Conservation (phyloP, 1,140 invertebrate species). For the Lamellibrachia luymesi region DNA sequence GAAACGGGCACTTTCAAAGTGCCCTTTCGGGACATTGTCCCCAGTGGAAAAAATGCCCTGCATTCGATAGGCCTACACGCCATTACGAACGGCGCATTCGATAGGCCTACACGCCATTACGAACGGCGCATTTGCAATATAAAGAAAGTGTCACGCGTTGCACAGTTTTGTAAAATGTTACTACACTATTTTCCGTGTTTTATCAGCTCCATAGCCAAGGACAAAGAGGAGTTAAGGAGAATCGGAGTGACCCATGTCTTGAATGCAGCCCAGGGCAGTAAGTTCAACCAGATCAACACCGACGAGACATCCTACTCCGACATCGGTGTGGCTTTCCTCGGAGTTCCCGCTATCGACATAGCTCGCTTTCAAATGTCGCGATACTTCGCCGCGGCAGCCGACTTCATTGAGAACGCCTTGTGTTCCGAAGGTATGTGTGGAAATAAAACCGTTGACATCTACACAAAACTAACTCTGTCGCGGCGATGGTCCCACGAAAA, state of each 20-base stretch:
- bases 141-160: not conserved
- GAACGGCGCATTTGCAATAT: too few species aligned
- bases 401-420: constrained; percentile 78
- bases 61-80: too few species aligned
- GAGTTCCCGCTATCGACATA: constrained; percentile 75
- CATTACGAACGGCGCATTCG: too few species aligned
- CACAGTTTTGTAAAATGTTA: not conserved
- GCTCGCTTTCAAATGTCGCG: constrained; percentile 73
- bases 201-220: constrained; percentile 39
- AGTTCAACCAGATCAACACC: constrained; percentile 53
- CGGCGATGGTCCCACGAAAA: too few species aligned
- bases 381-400: constrained; percentile 74
- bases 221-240: constrained; percentile 44
- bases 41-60: too few species aligned
- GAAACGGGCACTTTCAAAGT: too few species aligned
- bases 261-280: constrained; percentile 54
- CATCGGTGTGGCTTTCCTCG: constrained; percentile 73
- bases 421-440: constrained; percentile 49
- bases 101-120: too few species aligned
- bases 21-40: too few species aligned
- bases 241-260: constrained; percentile 57
- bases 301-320: constrained; percentile 66
- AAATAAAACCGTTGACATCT: not conserved
- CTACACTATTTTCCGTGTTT: not conserved
- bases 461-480: not conserved